Evolutionary conservation across 2,797 vertebrate species (phyloP), one percentile per base, ranked within the genome.

Genomic region (Hylomyscus alleni): DNA sequence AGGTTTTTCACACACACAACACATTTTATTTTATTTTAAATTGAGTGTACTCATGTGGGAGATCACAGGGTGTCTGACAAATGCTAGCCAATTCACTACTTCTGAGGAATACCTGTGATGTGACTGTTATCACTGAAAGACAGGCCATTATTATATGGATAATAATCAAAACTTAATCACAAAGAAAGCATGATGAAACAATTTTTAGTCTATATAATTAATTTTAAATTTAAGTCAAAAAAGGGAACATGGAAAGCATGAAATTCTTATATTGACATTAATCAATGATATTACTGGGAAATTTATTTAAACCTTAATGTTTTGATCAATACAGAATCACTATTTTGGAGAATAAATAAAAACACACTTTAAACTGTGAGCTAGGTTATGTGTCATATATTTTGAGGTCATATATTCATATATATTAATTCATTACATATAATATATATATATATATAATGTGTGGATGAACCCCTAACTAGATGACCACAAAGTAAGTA

Each of bases 151-250:
- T 83, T 62, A n/a, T 11, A 47, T 34, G 26, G 89, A 8, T 50
- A 89, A 76, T 58, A 37, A 58, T 26, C 54, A 58, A 40, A 82
- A 82, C 37, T 82, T 82, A 58, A 40, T 58, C 80, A 58, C 6
- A 81, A 50, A 14, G 77, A 77, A 81, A 52, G 69, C 77, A 94
- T 22, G 37, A 76, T 93, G 20, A 44, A 67, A 31, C 72, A 80
- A 58, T 75, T 0, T 37, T 91, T n/a, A 6, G 11, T 73, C 19
- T 60, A 54, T 78, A 9, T 50, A 83, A 78, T 40, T 85, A 80
- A 87, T 50, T 73, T 91, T 69, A 83, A 91, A 77, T 92, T 92
- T 94, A 72, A 96, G 60, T 31, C 72, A 92, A 96, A 87, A 19
- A 15, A 31, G 20, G 20, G 3, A 22, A 50, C 11, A 26, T 8